phyloP scores from a whole-genome alignment of 1,140 invertebrate genomes.

The Nymphalis io region DNA sequence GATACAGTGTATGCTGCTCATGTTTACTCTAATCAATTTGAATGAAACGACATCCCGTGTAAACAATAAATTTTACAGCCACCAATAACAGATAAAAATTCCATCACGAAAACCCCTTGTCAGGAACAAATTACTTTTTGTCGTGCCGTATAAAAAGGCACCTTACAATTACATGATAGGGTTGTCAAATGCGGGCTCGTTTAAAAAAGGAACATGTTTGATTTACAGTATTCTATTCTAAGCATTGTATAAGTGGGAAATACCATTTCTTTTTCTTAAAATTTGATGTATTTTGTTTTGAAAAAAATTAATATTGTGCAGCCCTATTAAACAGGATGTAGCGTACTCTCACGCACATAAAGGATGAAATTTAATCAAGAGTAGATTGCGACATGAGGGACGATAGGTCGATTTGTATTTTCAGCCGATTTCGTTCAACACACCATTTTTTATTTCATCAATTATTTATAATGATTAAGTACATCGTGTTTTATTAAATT shows the following conservation, averaged over 20 bases:
- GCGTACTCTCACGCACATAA: constrained; percentile 43
- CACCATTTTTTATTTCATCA: background rate
- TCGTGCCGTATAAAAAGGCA: constrained; percentile 44
- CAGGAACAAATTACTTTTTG: constrained; percentile 46
- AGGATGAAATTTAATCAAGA: constrained; percentile 56
- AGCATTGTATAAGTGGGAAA: too few species aligned
- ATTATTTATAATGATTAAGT: background rate
- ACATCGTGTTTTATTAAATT: background rate
- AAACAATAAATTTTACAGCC: constrained; percentile 10
- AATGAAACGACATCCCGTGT: constrained; percentile 5
- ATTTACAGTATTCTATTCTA: too few species aligned
- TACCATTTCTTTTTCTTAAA: background rate
- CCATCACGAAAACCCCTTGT: constrained; percentile 36
- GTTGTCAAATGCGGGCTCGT: background rate
- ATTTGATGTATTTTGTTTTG: background rate
- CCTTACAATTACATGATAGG: constrained; percentile 39
- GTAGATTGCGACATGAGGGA: constrained; percentile 29
- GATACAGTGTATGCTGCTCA: background rate
- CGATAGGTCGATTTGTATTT: constrained; percentile 32
- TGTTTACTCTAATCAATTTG: constrained; percentile 2
- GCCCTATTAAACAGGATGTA: constrained; percentile 43
- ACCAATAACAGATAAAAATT: constrained; percentile 30
- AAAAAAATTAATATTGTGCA: background rate
- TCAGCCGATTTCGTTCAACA: constrained; percentile 35
- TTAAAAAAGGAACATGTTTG: too few species aligned